These are phyloP conservation scores for Empidonax traillii DNA, from an alignment of 2,113 vertebrate genomes.

Conservation along the genomic window DNA sequence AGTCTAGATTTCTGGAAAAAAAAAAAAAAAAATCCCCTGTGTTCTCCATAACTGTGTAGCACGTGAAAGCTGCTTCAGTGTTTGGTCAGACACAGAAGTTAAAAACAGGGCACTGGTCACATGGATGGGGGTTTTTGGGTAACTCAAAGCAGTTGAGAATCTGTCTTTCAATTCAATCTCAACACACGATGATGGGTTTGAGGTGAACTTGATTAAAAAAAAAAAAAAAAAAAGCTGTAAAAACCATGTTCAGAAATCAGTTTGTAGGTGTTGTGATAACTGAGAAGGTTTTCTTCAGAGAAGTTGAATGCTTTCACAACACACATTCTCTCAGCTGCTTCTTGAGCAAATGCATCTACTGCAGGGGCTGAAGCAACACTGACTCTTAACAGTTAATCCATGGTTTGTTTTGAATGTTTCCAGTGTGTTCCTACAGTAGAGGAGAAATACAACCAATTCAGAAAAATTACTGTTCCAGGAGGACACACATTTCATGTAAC, in stretches of 20 bases:
- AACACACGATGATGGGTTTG: background rate
- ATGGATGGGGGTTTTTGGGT: background rate
- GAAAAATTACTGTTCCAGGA: background rate
- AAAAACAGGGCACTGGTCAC: background rate
- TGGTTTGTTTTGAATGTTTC: accelerated
- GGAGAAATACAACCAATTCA: background rate
- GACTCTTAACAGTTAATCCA: background rate
- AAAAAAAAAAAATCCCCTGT: background rate
- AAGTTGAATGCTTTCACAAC: background rate
- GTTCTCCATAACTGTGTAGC: background rate
- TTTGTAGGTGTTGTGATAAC: accelerated
- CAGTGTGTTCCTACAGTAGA: accelerated
- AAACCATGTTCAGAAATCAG: background rate
- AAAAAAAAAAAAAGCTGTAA: background rate
- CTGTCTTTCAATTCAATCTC: background rate
- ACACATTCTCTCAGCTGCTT: background rate
- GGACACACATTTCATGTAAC: background rate
- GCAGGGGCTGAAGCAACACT: background rate
- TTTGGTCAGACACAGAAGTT: background rate
- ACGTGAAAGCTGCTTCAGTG: background rate
- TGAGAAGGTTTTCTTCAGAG: background rate
- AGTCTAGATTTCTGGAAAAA: background rate
- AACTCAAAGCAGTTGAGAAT: background rate
- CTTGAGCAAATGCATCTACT: background rate
- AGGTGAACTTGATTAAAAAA: background rate